phyloP scores from a whole-genome alignment of 2,888 invertebrate species.

The Drosophila imparisetae region DNA sequence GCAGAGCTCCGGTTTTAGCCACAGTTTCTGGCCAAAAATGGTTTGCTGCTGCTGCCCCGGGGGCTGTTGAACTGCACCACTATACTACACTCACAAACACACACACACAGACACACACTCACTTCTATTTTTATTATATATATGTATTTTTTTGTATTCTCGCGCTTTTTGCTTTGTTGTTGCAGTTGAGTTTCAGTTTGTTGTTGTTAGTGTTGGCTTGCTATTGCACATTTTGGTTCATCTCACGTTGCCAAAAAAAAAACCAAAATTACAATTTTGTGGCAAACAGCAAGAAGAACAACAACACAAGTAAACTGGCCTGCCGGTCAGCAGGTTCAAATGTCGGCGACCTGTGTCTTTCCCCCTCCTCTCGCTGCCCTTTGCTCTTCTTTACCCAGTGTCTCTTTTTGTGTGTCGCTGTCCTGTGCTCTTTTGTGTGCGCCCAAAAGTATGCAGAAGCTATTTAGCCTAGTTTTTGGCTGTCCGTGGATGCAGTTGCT shows the following conservation, averaged over 20 bases:
- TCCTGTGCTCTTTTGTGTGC: conserved; percentile 32
- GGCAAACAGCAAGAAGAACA: conserved; percentile 20
- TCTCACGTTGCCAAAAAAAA: conserved; percentile 57
- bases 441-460: conserved; percentile 69
- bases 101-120: conserved; percentile 13
- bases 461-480: conserved; percentile 72
- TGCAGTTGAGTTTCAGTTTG: conserved; percentile 20
- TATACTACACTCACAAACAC: conserved; percentile 22
- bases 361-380: not conserved
- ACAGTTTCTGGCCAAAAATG: conserved; percentile 49
- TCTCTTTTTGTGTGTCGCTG: conserved; percentile 8
- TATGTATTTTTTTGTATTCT: conserved; percentile 5
- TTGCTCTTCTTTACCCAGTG: conserved; percentile 1
- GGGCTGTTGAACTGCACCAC: conserved; percentile 69
- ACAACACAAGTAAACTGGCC: conserved; percentile 23
- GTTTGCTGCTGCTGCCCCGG: conserved; percentile 45
- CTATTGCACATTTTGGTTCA: conserved; percentile 59
- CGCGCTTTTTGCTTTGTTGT: conserved; percentile 14
- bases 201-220: conserved; percentile 41
- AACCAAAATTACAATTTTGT: conserved; percentile 29
- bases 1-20: conserved; percentile 51
- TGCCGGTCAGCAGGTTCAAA: conserved; percentile 71
- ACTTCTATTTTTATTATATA: conserved; percentile 36
- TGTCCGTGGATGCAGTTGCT: conserved; percentile 25
- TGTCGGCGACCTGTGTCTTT: conserved; percentile 74